Evolutionary conservation across 1,140 invertebrate species (phyloP).

Genomic region (Drosophila eugracilis): DNA sequence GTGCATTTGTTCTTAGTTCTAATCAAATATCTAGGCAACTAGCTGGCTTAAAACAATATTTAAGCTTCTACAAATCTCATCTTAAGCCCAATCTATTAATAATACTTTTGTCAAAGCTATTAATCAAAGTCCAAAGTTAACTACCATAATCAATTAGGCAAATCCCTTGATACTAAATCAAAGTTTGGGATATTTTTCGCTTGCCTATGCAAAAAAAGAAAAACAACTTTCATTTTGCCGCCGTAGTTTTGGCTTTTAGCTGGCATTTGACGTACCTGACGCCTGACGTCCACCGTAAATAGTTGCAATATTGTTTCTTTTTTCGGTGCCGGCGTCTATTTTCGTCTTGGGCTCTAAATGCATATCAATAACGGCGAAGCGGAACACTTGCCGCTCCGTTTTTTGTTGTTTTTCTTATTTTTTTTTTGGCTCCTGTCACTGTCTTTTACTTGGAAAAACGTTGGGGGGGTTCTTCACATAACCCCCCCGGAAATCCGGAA

Average conservation of each 20-base stretch:
- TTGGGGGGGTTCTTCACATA: too few relatives aligned
- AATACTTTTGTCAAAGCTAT: too few relatives aligned
- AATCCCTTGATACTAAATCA: slow-evolving; percentile 11
- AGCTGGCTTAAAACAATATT: too few relatives aligned
- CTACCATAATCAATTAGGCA: slow-evolving; percentile 9
- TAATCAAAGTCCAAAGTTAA: not conserved
- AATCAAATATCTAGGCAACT: too few relatives aligned
- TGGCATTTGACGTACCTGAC: slow-evolving; percentile 53
- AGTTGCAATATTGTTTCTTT: slow-evolving; percentile 62
- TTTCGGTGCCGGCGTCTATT: slow-evolving; percentile 50
- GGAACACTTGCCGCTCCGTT: slow-evolving; percentile 27
- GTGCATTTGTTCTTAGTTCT: too few relatives aligned
- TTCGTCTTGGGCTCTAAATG: slow-evolving; percentile 47
- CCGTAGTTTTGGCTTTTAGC: slow-evolving; percentile 30
- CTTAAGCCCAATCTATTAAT: too few relatives aligned
- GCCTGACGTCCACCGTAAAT: slow-evolving; percentile 50
- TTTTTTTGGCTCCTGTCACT: slow-evolving; percentile 52
- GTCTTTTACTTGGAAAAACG: slow-evolving; percentile 24
- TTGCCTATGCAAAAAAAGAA: not conserved
- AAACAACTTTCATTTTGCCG: slow-evolving; percentile 6
- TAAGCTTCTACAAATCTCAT: too few relatives aligned
- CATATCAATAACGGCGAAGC: slow-evolving; percentile 45
- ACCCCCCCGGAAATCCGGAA: not conserved
- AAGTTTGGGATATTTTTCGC: not conserved
- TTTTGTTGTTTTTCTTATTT: too few relatives aligned